Percentiles rank a stretch among this genome's conserved stretches.
Conservation (phyloP, 1,140 invertebrate genomes). For the Ptiloglossa arizonensis region DNA sequence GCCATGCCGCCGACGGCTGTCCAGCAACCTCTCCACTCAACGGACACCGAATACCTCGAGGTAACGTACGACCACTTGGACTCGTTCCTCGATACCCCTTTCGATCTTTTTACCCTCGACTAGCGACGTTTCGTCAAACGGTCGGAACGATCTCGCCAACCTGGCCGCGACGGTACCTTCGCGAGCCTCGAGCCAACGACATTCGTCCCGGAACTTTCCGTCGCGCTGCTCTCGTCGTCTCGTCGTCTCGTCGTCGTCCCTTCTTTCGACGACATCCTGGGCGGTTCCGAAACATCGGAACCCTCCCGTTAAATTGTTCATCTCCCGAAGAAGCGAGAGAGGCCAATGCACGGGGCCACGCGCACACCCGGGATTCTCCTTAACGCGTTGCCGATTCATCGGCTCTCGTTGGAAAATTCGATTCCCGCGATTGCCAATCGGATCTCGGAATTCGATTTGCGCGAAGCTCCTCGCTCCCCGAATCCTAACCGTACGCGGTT, state of each 20-base stretch:
- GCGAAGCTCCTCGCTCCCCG: slow-evolving; percentile 17
- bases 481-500: too few species aligned
- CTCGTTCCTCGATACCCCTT: too few species aligned
- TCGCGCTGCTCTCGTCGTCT: slow-evolving; percentile 46
- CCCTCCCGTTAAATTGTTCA: slow-evolving; percentile 81
- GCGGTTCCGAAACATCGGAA: slow-evolving; percentile 71
- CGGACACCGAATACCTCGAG: slow-evolving; percentile 78
- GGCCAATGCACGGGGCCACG: slow-evolving; percentile 71
- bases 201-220: background rate
- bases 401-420: slow-evolving; percentile 64
- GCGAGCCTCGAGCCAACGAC: background rate
- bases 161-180: too few species aligned
- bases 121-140: too few species aligned
- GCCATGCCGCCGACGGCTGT: slow-evolving; percentile 70
- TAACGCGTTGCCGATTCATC: slow-evolving; percentile 70
- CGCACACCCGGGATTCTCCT: slow-evolving; percentile 66
- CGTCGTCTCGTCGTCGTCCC: slow-evolving; percentile 61
- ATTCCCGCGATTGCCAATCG: slow-evolving; percentile 80
- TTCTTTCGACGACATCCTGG: slow-evolving; percentile 75
- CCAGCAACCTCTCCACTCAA: slow-evolving; percentile 73
- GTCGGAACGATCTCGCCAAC: too few species aligned
- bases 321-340: slow-evolving; percentile 76
- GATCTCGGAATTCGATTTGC: slow-evolving; percentile 69
- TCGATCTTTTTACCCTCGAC: too few species aligned
- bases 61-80: slow-evolving; percentile 63